Percentiles rank a stretch among this genome's conserved stretches.
These are phyloP conservation scores for Protobothrops mucrosquamatus DNA, from an alignment of 2,113 vertebrate species.

Conservation along the genomic window DNA sequence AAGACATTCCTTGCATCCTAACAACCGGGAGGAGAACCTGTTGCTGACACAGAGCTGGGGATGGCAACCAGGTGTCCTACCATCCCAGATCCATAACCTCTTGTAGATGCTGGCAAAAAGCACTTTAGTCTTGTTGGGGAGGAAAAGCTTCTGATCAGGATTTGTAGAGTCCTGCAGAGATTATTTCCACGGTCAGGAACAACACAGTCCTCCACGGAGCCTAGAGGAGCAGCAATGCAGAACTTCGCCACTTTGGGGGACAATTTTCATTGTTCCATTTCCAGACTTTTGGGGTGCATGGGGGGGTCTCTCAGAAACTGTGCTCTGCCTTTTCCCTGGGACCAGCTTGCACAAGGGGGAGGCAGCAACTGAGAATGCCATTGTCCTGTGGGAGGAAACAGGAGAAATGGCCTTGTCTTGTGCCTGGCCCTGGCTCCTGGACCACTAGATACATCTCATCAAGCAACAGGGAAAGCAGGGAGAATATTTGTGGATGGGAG, in stretches of 20 bases:
- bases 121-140: background rate
- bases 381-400: background rate
- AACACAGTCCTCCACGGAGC: background rate
- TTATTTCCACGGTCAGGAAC: background rate
- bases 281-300: background rate
- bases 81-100: background rate
- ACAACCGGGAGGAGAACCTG: slow-evolving; percentile 22
- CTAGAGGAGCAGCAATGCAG: background rate
- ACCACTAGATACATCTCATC: background rate
- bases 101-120: background rate
- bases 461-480: background rate
- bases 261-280: background rate
- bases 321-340: background rate
- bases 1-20: slow-evolving; percentile 44
- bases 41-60: background rate
- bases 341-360: background rate
- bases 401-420: background rate
- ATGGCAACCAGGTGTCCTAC: background rate
- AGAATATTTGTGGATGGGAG: background rate
- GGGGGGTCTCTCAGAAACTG: background rate
- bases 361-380: background rate
- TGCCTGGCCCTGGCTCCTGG: background rate
- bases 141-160: background rate
- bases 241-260: background rate
- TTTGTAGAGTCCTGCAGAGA: background rate